Evolutionary conservation across 2,888 invertebrate genomes (phyloP), one percentile per base, ranked within the genome.

Genomic region (Lycaena phlaeas): DNA sequence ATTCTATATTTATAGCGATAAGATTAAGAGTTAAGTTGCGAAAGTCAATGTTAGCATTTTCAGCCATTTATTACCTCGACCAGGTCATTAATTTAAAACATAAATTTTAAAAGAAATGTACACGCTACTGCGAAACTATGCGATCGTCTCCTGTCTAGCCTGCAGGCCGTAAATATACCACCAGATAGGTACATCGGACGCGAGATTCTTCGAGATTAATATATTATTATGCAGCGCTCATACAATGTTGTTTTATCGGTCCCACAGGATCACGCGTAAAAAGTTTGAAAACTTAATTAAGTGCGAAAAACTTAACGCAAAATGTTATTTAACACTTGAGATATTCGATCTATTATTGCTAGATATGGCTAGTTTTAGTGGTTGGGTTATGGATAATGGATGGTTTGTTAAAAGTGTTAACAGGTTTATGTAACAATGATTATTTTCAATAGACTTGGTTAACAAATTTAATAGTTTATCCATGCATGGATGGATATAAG

Each of bases 91-190:
- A 29, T 22, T 39, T 30, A 25, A 39, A 29, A 4, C 22, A 1
- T 25, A 38, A 28, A 25, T 25, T 30, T 39, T 39, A 14, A 39
- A 39, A 30, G 4, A 29, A 39, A 30, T 11, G 22, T 2, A 17
- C 36, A 10, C 9, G 36, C 22, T 25, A 39, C 30, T 10, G 30
- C 25, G 22, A 39, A 30, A 22, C 10, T 30, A 30, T 14, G 25
- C 39, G 29, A 38, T 39, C 38, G 38, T 27, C 30, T 22, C 29
- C 39, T 39, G 18, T 38, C 38, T 27, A n/a, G 3, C 17, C 26
- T 10, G 11, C 6, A 30, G 14, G 14, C 39, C 30, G 30, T 39
- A 39, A 39, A 39, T 30, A 27, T 12, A 11, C 11, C 25, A 14
- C 11, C 15, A 39, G 39, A 39, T 39, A 39, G 39, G 39, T 39